Conservation (phyloP, 1,140 invertebrate species). For the Scaptomyza graminum region DNA sequence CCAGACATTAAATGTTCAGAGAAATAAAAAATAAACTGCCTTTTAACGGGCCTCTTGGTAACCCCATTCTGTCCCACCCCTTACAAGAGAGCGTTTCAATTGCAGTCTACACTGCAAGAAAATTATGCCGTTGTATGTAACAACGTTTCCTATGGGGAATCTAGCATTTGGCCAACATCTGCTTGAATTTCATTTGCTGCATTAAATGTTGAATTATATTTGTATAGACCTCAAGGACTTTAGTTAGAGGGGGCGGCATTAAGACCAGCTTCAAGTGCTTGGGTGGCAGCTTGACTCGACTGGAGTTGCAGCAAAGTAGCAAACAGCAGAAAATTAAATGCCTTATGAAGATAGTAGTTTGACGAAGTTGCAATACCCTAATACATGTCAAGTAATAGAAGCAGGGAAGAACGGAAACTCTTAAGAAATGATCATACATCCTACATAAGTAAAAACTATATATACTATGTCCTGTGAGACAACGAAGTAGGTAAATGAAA, state of each 20-base stretch:
- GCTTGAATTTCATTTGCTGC: slow-evolving; percentile 64
- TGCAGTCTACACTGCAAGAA: slow-evolving; percentile 46
- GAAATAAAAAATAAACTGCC: slow-evolving; percentile 26
- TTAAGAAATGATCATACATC: no score
- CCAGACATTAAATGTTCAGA: slow-evolving; percentile 24
- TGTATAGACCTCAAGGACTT: slow-evolving; percentile 38
- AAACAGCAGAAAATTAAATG: slow-evolving; percentile 12
- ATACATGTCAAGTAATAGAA: neutral
- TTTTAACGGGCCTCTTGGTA: slow-evolving; percentile 22
- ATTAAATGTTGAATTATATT: slow-evolving; percentile 55
- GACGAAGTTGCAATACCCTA: slow-evolving; percentile 21
- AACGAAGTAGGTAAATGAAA: no score
- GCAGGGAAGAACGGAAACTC: neutral
- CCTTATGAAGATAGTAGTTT: no score
- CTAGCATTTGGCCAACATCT: slow-evolving; percentile 8
- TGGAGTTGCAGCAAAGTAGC: slow-evolving; percentile 42
- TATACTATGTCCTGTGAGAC: no score
- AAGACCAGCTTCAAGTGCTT: slow-evolving; percentile 62
- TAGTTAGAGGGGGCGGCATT: slow-evolving; percentile 12
- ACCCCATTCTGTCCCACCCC: neutral
- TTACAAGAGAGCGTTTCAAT: neutral
- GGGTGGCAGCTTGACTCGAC: neutral
- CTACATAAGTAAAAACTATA: no score
- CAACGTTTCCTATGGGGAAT: neutral
- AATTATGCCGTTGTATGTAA: neutral